Conservation (phyloP, 2,888 invertebrate species). For the Spilosoma lubricipeda region DNA sequence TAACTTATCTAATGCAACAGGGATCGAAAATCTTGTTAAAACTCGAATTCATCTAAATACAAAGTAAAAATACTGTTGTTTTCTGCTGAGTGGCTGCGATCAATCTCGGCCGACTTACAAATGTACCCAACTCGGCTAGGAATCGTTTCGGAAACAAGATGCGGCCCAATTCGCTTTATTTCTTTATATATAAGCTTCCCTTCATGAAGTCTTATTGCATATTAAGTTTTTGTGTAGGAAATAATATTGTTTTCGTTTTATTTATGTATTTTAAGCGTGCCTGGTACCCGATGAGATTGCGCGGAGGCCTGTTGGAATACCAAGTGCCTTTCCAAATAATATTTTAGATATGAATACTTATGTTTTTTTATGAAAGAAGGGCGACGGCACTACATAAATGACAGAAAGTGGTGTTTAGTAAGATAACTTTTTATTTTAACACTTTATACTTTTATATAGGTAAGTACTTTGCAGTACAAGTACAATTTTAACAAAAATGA, state of each 20-base stretch:
- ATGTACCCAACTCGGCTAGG: slow-evolving; percentile 47
- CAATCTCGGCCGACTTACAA: slow-evolving; percentile 64
- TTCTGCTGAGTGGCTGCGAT: slow-evolving; percentile 59
- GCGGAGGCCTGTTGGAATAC: not conserved
- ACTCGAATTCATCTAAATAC: slow-evolving; percentile 2
- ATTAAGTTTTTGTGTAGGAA: slow-evolving; percentile 14
- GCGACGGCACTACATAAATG: too few relatives aligned
- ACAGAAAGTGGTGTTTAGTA: not conserved
- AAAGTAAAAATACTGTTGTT: slow-evolving; percentile 47
- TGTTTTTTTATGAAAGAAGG: too few relatives aligned
- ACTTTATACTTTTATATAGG: not conserved
- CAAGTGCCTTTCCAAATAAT: not conserved
- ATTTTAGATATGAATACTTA: not conserved
- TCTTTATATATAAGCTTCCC: slow-evolving; percentile 53
- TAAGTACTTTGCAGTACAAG: not conserved
- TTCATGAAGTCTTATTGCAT: slow-evolving; percentile 39
- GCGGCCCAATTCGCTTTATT: slow-evolving; percentile 66
- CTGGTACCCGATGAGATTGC: not conserved
- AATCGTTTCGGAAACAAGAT: slow-evolving; percentile 60
- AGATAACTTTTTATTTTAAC: not conserved
- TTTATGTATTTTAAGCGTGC: not conserved
- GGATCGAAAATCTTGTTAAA: slow-evolving; percentile 5
- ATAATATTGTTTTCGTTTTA: slow-evolving; percentile 2
- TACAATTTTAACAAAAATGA: too few relatives aligned
- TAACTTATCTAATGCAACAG: slow-evolving; percentile 8